Conservation (phyloP, 2,888 invertebrate species). For the Elysia crispata region DNA sequence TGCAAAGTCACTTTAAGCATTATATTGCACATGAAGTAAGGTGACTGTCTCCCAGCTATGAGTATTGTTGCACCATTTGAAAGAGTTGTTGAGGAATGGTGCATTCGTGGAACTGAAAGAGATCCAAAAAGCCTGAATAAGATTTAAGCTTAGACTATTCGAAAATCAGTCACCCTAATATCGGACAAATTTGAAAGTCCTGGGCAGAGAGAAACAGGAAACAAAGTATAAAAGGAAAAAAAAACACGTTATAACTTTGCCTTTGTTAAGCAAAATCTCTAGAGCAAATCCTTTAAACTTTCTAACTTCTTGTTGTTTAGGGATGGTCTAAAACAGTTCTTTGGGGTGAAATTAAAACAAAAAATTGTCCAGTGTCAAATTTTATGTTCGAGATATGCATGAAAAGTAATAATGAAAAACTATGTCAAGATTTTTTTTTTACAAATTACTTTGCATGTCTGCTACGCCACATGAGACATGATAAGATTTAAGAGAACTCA, state of each 20-base stretch:
- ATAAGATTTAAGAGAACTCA: constrained; percentile 51
- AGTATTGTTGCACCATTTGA: constrained; percentile 66
- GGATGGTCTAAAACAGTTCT: no score
- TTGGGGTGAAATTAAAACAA: no score
- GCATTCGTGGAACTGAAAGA: constrained; percentile 68
- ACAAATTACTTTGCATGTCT: background rate
- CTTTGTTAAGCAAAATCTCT: no score
- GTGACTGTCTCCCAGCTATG: constrained; percentile 77
- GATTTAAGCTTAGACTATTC: background rate
- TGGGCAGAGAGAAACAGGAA: no score
- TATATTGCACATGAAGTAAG: constrained; percentile 58
- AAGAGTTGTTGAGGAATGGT: constrained; percentile 60
- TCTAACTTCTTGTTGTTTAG: background rate
- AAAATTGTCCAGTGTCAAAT: no score
- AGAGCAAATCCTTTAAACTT: no score
- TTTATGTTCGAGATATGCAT: no score
- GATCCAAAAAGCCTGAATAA: background rate
- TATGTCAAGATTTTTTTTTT: background rate
- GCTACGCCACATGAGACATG: constrained; percentile 31
- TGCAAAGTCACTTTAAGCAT: constrained; percentile 42
- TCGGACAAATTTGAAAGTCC: no score
- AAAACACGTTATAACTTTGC: no score
- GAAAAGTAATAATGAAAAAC: no score
- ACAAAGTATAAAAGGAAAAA: no score
- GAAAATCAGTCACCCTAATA: no score